A percentile compares a stretch with the other conserved stretches of the same genome.
These are phyloP conservation scores for Epinephelus coioides DNA, from an alignment of 2,797 vertebrate species.

Conservation along the genomic window DNA sequence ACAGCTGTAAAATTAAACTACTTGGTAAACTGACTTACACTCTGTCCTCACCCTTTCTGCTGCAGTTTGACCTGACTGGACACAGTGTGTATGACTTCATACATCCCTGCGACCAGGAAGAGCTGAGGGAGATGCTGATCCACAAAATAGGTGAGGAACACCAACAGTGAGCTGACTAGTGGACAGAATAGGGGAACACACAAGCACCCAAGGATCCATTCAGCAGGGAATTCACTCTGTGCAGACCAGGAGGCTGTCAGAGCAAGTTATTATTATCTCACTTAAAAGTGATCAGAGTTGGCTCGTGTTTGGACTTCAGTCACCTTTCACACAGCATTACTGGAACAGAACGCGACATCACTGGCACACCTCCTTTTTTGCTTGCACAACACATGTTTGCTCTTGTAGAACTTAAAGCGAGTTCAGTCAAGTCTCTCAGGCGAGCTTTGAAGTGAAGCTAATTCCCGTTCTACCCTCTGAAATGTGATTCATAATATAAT, in stretches of 20 bases:
- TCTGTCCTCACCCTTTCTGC: constrained; percentile 34
- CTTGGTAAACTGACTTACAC: neutral
- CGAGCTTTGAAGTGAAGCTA: neutral
- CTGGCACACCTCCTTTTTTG: constrained; percentile 13
- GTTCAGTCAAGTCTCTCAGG: neutral
- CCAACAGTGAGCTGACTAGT: neutral
- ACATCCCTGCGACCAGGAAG: constrained; percentile 98
- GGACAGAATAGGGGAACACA: neutral
- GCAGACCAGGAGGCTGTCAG: constrained; percentile 26
- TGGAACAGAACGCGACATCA: constrained; percentile 6
- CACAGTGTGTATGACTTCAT: constrained; percentile 98
- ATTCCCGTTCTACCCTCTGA: neutral
- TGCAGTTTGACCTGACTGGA: constrained; percentile 97
- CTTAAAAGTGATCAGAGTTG: constrained; percentile 27
- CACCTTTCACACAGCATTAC: constrained; percentile 35
- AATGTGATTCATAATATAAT: constrained; percentile 2
- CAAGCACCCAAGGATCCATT: constrained; percentile 8
- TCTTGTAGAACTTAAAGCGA: neutral
- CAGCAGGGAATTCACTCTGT: constrained; percentile 3
- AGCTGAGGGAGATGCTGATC: constrained; percentile 96
- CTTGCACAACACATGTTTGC: neutral
- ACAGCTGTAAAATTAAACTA: neutral
- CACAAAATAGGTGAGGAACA: constrained; percentile 92
- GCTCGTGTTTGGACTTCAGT: constrained; percentile 11
- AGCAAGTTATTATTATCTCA: constrained; percentile 29